Percentiles rank a stretch among this genome's conserved stretches.
These are phyloP conservation scores for Todiramphus saurophagus DNA, from an alignment of 2,113 vertebrate species.

Conservation along the genomic window DNA sequence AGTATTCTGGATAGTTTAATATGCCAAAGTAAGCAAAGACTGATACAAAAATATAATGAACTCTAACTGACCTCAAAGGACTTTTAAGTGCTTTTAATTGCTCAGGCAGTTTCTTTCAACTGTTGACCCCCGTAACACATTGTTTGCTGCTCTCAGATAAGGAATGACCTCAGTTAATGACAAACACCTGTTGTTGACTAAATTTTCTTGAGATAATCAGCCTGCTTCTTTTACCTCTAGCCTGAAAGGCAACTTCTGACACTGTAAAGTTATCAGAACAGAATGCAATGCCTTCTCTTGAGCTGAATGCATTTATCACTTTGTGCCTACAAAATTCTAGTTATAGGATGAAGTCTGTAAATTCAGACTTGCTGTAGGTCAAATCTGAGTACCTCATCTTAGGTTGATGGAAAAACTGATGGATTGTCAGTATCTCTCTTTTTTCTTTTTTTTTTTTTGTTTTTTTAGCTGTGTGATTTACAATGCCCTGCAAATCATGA, in stretches of 20 bases:
- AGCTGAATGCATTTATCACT: neutral
- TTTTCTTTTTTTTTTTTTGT: neutral
- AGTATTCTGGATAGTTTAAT: neutral
- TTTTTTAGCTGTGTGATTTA: neutral
- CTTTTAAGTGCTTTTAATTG: constrained; percentile 25
- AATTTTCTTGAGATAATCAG: neutral
- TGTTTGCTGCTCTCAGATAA: constrained; percentile 40
- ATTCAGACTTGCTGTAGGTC: neutral
- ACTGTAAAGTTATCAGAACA: constrained; percentile 2
- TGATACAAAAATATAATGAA: constrained; percentile 51
- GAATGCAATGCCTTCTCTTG: constrained; percentile 37
- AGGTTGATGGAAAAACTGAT: neutral
- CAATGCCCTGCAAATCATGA: neutral
- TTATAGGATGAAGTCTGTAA: neutral
- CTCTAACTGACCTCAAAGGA: neutral
- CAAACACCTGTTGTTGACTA: constrained; percentile 36
- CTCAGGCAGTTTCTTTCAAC: neutral
- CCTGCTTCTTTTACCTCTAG: neutral
- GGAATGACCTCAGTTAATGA: constrained; percentile 21
- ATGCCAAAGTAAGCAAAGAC: neutral
- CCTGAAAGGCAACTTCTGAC: constrained; percentile 19
- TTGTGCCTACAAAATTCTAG: neutral
- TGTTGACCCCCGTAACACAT: constrained; percentile 31
- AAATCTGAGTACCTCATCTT: neutral
- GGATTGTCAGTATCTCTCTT: neutral